Evolutionary conservation across 2,113 vertebrate genomes (phyloP), one percentile per base, ranked within the genome.

Genomic region (Glaucomys volans): DNA sequence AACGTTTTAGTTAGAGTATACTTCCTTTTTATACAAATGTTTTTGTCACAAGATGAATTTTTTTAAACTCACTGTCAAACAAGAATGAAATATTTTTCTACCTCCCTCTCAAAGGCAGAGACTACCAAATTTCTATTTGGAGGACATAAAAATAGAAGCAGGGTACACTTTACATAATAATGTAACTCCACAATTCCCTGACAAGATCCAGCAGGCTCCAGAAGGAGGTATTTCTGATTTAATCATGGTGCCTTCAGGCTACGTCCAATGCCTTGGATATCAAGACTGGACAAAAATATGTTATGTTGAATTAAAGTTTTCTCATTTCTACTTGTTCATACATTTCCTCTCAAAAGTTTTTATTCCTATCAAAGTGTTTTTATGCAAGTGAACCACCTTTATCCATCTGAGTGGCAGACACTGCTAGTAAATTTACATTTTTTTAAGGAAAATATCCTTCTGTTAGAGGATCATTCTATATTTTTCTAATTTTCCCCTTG

Each of bases 81-180:
- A 95, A 80, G 4, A 87, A 47, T 94, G 42, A 96, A 93, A 40
- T 77, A 22, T 62, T 84, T 92, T 91, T 54, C 28, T 47, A 64
- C 14, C 79, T 87, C 8, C 16, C 13, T 97, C 50, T 32, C 62
- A 90, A 94, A 81, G 20, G 10, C 35, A 96, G 28, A 47, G 14
- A 3, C 10, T 71, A 17, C 40, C 42, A 94, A 96, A 69, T 79
- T 80, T 35, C 37, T 79, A 5, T 59, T 69, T 64, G 22, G 28
- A 95, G 26, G 96, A 67, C 22, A 66, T 24, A 69, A 54, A 90
- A 83, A 57, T 93, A 89, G 54, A 88, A 97, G 89, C n/a, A 75
- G 42, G 11, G 3, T 74, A 44, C 3, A 22, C 37, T 81, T 83
- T 83, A 89, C 83, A 57, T 44, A 87, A 83, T 79, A 57, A 57